These are phyloP conservation scores for Hyla sarda DNA, from an alignment of 2,113 vertebrate species.

Conservation along the genomic window DNA sequence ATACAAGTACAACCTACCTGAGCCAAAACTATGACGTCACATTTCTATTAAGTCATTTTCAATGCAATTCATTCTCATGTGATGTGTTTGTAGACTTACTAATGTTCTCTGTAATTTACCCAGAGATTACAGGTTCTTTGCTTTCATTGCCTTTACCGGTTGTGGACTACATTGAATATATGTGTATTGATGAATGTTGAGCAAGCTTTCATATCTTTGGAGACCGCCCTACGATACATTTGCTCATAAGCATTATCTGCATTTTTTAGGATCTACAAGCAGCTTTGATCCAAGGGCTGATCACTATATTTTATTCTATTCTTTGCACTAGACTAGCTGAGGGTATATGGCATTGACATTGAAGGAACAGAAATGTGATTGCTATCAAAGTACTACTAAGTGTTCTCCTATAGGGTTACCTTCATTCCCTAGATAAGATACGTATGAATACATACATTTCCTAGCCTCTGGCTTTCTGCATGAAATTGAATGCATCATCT, in stretches of 20 bases:
- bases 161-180: not conserved
- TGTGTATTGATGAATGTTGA: not conserved
- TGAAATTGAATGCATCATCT: no score
- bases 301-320: not conserved
- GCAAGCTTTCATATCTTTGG: not conserved
- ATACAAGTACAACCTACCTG: not conserved
- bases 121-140: not conserved
- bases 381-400: not conserved
- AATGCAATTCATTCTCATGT: slow-evolving; percentile 27
- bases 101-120: slow-evolving; percentile 35
- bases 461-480: no score
- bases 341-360: not conserved
- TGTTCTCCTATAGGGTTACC: no score
- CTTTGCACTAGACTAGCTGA: not conserved
- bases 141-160: slow-evolving; percentile 16
- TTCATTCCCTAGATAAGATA: no score
- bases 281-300: not conserved
- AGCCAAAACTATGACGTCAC: slow-evolving; percentile 28
- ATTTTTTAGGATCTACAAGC: not conserved
- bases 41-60: slow-evolving; percentile 14
- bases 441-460: no score
- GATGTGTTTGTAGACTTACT: slow-evolving; percentile 24
- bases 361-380: not conserved
- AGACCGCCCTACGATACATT: not conserved
- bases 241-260: no score